Evolutionary conservation across 2,797 vertebrate genomes (phyloP), one percentile per base, ranked within the genome.

Genomic region (Chelidonichthys spinosus): DNA sequence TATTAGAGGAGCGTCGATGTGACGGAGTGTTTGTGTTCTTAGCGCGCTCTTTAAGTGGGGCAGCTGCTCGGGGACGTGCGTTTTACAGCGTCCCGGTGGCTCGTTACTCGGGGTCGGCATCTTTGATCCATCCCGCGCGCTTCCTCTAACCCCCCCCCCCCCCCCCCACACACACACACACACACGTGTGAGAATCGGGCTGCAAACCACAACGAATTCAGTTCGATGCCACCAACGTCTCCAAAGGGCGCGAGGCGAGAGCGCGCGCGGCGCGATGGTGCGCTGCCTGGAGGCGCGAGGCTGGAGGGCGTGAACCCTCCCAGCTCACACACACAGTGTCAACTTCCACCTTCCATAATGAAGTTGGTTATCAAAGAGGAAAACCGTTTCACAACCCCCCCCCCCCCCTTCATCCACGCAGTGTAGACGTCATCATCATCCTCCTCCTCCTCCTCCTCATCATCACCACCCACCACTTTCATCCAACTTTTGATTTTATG

Each of bases 111-210:
- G 78, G 71, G 78, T 84, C 53, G 75, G 72, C 89, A 94, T 93
- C 76, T 90, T 94, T 94, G 92, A 94, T 94, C 94, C 81, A 94
- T 94, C 76, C 85, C 52, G 52, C 65, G 76, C 76, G 81, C 89
- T 90, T 92, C 91, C 90, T 90, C 87, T 86, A 89, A 91, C 90
- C 78, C 86, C 76, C 64, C 54, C 72, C 83, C 82, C 25, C 25
- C 25, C 25, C 25, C 25, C 25, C 25, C 25, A 25, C 25, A 25
- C 25, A 25, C 25, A 25, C 25, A 25, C 25, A 25, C 25, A 25
- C 25, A 25, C 25, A 25, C 25, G 64, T 84, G 88, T 87, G 87
- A 56, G 68, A 54, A 67, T 15, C 81, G 74, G 70, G 71, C 55
- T 43, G 72, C 68, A 61, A 62, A 53, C 42, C 72, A 40, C 76